A percentile compares a stretch with the other conserved stretches of the same genome.
Evolutionary conservation across 2,797 vertebrate genomes (phyloP).

Genomic region (Bradypodion pumilum): DNA sequence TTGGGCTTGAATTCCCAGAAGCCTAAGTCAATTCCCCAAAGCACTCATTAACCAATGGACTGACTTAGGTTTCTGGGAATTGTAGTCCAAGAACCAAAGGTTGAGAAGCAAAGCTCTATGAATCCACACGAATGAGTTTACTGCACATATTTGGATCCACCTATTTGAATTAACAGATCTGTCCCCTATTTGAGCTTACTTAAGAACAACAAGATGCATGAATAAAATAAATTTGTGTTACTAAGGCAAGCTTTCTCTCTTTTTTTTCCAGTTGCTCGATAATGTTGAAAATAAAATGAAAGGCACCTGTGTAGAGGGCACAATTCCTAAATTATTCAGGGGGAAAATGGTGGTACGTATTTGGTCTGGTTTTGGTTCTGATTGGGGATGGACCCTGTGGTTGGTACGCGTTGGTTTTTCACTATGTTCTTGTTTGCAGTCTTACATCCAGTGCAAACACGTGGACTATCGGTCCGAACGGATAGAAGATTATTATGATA

Average conservation of each 20-base stretch:
- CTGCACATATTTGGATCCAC: no score
- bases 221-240: neutral
- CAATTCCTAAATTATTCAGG: conserved; percentile 97
- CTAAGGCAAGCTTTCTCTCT: neutral
- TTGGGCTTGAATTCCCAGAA: neutral
- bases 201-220: neutral
- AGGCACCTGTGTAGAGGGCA: conserved; percentile 99
- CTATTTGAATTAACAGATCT: no score
- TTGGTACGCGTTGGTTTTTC: neutral
- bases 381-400: neutral
- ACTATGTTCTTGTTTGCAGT: conserved; percentile 75
- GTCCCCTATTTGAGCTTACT: neutral
- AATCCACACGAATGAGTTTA: no score
- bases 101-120: no score
- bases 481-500: conserved; percentile 99
- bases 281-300: conserved; percentile 99
- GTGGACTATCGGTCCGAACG: conserved; percentile 98
- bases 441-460: conserved; percentile 98
- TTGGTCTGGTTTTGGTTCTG: neutral
- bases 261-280: conserved; percentile 92
- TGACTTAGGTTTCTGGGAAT: no score
- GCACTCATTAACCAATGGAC: no score
- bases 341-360: conserved; percentile 99
- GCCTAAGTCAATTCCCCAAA: no score
- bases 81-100: no score